Conservation (phyloP, 2,113 vertebrate species). For the Helogale parvula region DNA sequence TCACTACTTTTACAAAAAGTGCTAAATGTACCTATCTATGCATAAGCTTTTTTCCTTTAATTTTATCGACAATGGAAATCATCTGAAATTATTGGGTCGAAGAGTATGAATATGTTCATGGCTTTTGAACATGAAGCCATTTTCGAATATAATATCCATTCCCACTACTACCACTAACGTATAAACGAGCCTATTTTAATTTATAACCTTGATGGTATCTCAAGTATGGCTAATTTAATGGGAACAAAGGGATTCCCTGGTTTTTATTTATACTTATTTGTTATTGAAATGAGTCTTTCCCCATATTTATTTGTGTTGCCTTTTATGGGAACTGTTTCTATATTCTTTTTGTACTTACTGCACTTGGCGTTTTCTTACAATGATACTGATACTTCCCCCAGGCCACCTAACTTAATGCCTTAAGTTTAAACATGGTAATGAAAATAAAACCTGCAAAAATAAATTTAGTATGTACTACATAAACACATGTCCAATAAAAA, state of each 20-base stretch:
- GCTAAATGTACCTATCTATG: not conserved
- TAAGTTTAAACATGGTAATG: not conserved
- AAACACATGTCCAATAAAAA: not conserved
- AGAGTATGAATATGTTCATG: constrained; percentile 7
- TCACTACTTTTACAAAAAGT: constrained; percentile 43
- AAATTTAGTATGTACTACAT: not conserved
- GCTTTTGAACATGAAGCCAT: constrained; percentile 22
- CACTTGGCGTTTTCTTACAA: constrained; percentile 5
- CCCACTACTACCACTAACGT: not conserved
- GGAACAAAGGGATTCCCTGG: not conserved
- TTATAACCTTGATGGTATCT: not conserved
- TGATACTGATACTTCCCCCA: not conserved
- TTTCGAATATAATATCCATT: not conserved
- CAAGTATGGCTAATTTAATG: constrained; percentile 30
- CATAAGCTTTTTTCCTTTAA: not conserved
- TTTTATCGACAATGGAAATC: constrained; percentile 42
- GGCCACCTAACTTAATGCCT: not conserved
- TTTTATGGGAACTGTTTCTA: not conserved
- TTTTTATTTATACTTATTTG: constrained; percentile 18
- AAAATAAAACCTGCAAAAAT: not conserved
- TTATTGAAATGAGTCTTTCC: not conserved
- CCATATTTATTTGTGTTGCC: not conserved
- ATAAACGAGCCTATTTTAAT: constrained; percentile 28
- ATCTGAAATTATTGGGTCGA: constrained; percentile 1
- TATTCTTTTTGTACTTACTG: not conserved